Percentiles rank a stretch among this genome's conserved stretches.
Conservation (phyloP, 2,888 invertebrate genomes). For the Tinea semifulvella region DNA sequence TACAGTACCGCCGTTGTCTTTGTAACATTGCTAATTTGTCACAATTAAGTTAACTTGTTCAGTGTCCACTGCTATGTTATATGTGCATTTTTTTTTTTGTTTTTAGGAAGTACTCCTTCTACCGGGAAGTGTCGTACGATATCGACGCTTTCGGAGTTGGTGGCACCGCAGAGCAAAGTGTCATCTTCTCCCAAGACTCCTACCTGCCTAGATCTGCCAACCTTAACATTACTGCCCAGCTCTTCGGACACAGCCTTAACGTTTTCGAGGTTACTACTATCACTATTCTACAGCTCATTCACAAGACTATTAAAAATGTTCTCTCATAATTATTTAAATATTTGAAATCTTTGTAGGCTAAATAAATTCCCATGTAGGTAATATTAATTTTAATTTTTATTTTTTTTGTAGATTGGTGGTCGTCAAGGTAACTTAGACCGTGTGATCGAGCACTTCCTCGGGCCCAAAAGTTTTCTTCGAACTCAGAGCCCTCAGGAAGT, state of each 20-base stretch:
- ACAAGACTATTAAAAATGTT: too few relatives aligned
- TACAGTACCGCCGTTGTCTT: too few relatives aligned
- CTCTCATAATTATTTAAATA: too few relatives aligned
- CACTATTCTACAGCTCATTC: too few relatives aligned
- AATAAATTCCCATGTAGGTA: too few relatives aligned
- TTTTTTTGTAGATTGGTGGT: conserved; percentile 59
- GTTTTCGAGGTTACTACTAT: conserved; percentile 70
- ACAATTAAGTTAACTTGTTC: too few relatives aligned
- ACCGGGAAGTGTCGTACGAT: conserved; percentile 78
- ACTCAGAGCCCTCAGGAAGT: conserved; percentile 48
- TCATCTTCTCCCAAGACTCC: conserved; percentile 86
- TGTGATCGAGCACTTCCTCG: conserved; percentile 77
- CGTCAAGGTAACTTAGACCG: conserved; percentile 83
- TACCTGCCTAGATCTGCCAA: conserved; percentile 78
- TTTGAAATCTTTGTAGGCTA: too few relatives aligned
- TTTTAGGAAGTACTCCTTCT: conserved; percentile 78
- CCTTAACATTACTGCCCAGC: conserved; percentile 77
- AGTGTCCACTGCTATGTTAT: too few relatives aligned
- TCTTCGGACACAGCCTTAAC: conserved; percentile 83
- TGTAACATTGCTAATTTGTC: too few relatives aligned
- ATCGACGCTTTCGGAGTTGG: conserved; percentile 76
- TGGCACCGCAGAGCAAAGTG: conserved; percentile 72
- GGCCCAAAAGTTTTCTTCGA: conserved; percentile 72
- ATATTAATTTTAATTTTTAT: neutral
- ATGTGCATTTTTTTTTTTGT: neutral